Conservation (phyloP, 2,888 invertebrate genomes). For the Pristionchus mayeri region DNA sequence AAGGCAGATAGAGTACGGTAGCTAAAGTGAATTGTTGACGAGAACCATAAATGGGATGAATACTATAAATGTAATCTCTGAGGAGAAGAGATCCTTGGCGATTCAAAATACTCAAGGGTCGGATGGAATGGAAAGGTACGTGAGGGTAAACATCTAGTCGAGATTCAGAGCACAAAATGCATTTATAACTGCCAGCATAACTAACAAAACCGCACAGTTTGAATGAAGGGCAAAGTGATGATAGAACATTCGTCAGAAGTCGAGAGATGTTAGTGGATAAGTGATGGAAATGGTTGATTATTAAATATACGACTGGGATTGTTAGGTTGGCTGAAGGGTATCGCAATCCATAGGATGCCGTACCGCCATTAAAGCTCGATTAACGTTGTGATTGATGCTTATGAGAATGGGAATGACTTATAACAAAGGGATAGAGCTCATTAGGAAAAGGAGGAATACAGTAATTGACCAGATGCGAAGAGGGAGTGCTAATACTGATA, state of each 20-base stretch:
- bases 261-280: conserved; percentile 44
- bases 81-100: conserved; percentile 26
- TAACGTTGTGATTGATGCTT: background rate
- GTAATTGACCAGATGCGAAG: conserved; percentile 21
- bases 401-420: conserved; percentile 12
- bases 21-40: conserved; percentile 12
- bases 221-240: conserved; percentile 28
- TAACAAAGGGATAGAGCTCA: background rate
- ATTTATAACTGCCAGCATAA: conserved; percentile 33
- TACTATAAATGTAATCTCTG: conserved; percentile 39
- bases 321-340: background rate
- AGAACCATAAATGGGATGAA: conserved; percentile 41
- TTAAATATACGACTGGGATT: conserved; percentile 21
- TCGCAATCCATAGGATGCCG: background rate
- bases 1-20: conserved; percentile 24
- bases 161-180: conserved; percentile 29
- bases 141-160: conserved; percentile 25
- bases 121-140: conserved; percentile 35
- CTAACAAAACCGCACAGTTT: conserved; percentile 21
- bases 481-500: conserved; percentile 28
- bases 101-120: conserved; percentile 40
- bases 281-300: conserved; percentile 28
- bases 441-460: background rate
- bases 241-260: conserved; percentile 15
- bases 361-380: conserved; percentile 18